Base-by-base conservation (phyloP, 37 sponge, comb jelly and placozoan genomes). In the Geodia barretti region DNA sequence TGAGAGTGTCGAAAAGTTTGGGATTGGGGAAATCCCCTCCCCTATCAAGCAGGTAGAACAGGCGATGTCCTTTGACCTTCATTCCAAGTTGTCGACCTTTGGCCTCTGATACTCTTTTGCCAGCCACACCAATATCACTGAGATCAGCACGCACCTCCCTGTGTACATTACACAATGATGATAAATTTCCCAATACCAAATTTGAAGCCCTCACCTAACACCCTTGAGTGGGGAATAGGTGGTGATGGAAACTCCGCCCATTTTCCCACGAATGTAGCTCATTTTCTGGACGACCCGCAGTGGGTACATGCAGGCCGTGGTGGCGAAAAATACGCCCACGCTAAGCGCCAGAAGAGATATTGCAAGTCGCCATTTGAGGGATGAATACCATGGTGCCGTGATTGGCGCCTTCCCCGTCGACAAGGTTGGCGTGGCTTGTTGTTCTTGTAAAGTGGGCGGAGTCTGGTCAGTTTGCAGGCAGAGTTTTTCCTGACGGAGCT, bases 261-360 rank as follows among this genome's bases (percentile, higher is more conserved):
- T 39, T 30, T 65, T 26, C 4, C 36, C 24, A 14, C 70, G 19
- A 1, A 86, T 5, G 67, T 76, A 78, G 41, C 40, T 60, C 19
- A 90, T 70, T 76, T 34, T 67, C 31, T 58, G 66, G n/a, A 91
- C 91, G 62, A 76, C 59, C 41, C 91, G 59, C 58, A 77, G 62
- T 0, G 87, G 77, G 64, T 85, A 82, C 78, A 91, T 86, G 79
- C 59, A 81, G 30, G 87, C 91, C 4, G 74, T 79, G 40, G 41
- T 28, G 25, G 87, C 74, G 72, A 91, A 91, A 40, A 86, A 60
- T 23, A 67, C 37, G 2, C 91, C 91, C 41, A 87, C 67, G 47
- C 72, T 41, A 11, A 91, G 75, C 8, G 87, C 82, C 58, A 86
- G 36, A 11, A 79, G 61, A 11, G 83, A 75, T 19, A 73, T 26